Evolutionary conservation across 2,113 vertebrate genomes (phyloP).

Genomic region (Vimba vimba): DNA sequence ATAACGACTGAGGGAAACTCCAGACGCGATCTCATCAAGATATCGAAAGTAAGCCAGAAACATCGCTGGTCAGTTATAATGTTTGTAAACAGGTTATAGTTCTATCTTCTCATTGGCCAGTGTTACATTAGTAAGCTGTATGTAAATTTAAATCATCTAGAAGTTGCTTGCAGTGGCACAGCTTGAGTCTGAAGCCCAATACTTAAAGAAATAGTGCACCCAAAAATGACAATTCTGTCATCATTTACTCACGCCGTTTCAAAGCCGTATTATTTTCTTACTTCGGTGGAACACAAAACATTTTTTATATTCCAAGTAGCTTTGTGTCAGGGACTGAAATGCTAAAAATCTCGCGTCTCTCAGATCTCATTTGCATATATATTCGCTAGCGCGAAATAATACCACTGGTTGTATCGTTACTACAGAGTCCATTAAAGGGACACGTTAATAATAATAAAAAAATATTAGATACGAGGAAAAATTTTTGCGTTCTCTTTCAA

Average conservation of each 20-base stretch:
- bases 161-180: not conserved
- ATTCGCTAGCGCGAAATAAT: not conserved
- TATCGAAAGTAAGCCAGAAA: not conserved
- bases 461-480: too few relatives aligned
- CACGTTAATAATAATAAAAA: too few relatives aligned
- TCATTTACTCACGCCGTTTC: not conserved
- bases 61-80: not conserved
- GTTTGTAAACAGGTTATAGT: slow-evolving; percentile 5
- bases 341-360: not conserved
- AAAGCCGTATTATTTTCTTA: not conserved
- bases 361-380: not conserved
- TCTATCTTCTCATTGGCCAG: not conserved
- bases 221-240: not conserved
- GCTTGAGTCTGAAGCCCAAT: not conserved
- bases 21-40: not conserved
- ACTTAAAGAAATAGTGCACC: not conserved
- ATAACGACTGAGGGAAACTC: not conserved
- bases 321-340: not conserved
- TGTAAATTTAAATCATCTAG: not conserved
- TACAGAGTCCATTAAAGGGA: too few relatives aligned
- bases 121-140: not conserved
- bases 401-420: not conserved
- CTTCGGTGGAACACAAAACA: too few relatives aligned
- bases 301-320: not conserved
- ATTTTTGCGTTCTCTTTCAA: too few relatives aligned